Evolutionary conservation across 92 coral and sea anemone genomes (phyloP).

Genomic region (Nematostella vectensis): DNA sequence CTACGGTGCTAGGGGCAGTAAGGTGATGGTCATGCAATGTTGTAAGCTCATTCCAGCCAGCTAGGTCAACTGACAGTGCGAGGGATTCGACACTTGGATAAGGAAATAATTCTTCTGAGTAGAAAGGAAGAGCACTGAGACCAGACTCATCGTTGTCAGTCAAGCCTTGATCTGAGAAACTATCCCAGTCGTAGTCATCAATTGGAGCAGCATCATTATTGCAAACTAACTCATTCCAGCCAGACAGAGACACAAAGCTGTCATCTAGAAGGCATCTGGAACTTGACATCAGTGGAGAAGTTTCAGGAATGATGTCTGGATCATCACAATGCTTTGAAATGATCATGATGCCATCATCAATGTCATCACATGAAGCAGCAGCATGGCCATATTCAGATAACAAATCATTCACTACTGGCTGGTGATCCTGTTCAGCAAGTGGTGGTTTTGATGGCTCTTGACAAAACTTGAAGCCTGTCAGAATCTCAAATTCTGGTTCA

Average conservation of each 20-base stretch:
- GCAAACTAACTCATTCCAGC: background rate
- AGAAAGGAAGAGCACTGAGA: background rate
- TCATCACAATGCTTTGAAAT: conserved; percentile 50
- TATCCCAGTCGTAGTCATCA: background rate
- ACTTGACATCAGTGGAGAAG: background rate
- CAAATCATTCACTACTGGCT: no score
- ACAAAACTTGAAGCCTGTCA: conserved; percentile 61
- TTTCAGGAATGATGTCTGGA: conserved; percentile 4
- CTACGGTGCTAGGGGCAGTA: no score
- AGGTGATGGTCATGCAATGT: no score
- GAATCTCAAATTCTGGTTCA: conserved; percentile 82
- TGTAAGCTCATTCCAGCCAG: conserved; percentile 24
- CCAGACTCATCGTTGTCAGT: background rate
- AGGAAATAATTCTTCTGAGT: no score
- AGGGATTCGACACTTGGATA: no score
- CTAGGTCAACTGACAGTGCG: no score
- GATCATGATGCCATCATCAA: conserved; percentile 71
- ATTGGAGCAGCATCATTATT: background rate
- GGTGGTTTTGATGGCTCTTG: conserved; percentile 22
- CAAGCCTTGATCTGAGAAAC: no score
- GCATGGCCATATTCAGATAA: background rate
- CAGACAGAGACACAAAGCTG: background rate
- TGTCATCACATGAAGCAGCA: conserved; percentile 4
- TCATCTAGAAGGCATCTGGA: background rate
- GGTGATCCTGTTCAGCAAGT: background rate